A percentile compares a stretch with the other conserved stretches of the same genome.
These are phyloP conservation scores for Leptoclinus maculatus DNA, from an alignment of 2,797 vertebrate genomes.

Conservation along the genomic window DNA sequence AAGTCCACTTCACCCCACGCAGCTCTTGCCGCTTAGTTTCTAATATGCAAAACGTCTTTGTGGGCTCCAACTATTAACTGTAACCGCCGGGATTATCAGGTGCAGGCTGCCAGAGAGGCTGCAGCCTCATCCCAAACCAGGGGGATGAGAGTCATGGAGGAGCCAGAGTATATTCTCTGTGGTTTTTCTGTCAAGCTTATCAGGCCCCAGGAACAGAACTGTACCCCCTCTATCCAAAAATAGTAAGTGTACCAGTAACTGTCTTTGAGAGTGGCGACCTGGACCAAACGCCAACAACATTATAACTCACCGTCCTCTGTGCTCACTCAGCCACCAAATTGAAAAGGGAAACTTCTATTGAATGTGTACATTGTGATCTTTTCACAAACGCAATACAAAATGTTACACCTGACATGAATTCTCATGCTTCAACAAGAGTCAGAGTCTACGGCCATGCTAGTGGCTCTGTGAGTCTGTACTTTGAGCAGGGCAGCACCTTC, in stretches of 20 bases:
- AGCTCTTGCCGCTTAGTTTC: slow-evolving; percentile 3
- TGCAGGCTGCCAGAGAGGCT: slow-evolving; percentile 21
- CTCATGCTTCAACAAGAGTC: background rate
- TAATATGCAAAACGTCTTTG: slow-evolving; percentile 23
- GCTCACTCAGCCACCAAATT: background rate
- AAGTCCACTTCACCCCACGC: background rate
- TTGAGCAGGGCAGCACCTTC: background rate
- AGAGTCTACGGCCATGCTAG: background rate
- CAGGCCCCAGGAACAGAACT: slow-evolving; percentile 10
- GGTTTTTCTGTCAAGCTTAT: slow-evolving; percentile 11
- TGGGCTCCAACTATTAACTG: slow-evolving; percentile 17
- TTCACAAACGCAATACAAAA: background rate
- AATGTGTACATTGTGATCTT: slow-evolving; percentile 8
- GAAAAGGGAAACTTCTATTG: slow-evolving; percentile 13
- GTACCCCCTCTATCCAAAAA: slow-evolving; percentile 26
- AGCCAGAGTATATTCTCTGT: background rate
- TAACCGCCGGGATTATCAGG: slow-evolving; percentile 36
- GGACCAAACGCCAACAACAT: slow-evolving; percentile 15
- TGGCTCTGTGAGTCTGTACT: background rate
- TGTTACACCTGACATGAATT: background rate
- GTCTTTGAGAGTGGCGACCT: slow-evolving; percentile 14
- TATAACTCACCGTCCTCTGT: background rate
- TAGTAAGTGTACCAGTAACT: slow-evolving; percentile 6
- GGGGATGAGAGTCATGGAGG: slow-evolving; percentile 6
- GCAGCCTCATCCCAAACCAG: slow-evolving; percentile 32